These are phyloP conservation scores for Aegotheles bennettii DNA, from an alignment of 2,113 vertebrate genomes.

Conservation along the genomic window DNA sequence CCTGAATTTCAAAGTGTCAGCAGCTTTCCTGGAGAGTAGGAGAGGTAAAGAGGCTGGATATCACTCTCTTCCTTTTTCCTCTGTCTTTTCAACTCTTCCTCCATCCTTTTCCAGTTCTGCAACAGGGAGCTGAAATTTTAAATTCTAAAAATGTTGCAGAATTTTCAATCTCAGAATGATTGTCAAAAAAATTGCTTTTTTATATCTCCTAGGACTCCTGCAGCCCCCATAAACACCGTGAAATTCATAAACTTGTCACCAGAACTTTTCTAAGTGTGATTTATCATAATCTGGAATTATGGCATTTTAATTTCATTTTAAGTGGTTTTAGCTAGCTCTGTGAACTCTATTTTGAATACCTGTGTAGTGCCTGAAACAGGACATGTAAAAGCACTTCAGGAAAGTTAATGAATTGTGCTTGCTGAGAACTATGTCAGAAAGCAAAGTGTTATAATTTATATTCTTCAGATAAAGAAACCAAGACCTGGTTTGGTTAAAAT, in stretches of 20 bases:
- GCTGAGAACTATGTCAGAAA: constrained; percentile 17
- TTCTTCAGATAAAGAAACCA: not conserved
- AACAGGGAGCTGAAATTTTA: not conserved
- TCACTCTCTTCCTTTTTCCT: rapidly evolving
- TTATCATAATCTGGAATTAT: constrained; percentile 26
- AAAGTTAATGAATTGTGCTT: constrained; percentile 30
- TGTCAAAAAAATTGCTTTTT: not conserved
- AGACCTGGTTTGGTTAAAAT: not conserved
- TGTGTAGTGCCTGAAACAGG: constrained; percentile 16
- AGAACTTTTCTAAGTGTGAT: not conserved
- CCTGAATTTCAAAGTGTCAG: not conserved
- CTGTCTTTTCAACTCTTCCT: not conserved
- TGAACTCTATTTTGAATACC: constrained; percentile 30
- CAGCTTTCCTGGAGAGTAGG: not conserved
- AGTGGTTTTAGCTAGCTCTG: constrained; percentile 29
- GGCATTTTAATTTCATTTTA: constrained; percentile 27
- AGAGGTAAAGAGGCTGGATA: not conserved
- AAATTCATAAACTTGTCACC: not conserved
- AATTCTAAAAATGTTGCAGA: not conserved
- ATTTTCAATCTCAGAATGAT: not conserved
- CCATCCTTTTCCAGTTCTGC: not conserved
- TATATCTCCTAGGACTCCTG: not conserved
- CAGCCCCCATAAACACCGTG: not conserved
- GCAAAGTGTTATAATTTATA: not conserved
- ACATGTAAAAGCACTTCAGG: constrained; percentile 47